Base-by-base conservation (phyloP, 2,888 invertebrate genomes). In the Amblyjoppa proteus region DNA sequence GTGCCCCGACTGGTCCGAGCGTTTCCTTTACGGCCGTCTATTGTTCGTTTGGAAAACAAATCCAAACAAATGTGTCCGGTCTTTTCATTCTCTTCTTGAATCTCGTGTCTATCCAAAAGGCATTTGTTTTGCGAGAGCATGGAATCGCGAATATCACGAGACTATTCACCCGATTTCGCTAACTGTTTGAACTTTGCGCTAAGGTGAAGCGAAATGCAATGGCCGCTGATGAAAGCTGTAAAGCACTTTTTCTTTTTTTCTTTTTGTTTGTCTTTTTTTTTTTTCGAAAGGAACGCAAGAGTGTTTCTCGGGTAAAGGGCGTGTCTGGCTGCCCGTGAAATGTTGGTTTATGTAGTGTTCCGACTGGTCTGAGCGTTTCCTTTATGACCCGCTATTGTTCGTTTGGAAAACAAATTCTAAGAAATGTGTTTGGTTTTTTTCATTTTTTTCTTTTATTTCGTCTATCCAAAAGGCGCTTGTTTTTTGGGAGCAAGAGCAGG, bases 311-410 rank as follows among this genome's bases (percentile, higher is more conserved):
- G 45, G n/a, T 2, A 49, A 76, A 76, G 71, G 49, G 64, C 49
- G 34, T 16, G 58, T 25, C 41, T 45, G 68, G 38, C 64, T 66
- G 16, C 56, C 71, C 58, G 49, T 25, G 56, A 69, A 84, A 81
- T 53, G 81, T 74, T 68, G 61, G 25, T 73, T 81, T 58, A 45
- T n/a, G 56, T 51, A 45, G 28, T 45, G 56, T 25, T 53, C 56
- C 76, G 38, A 64, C 58, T 64, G 70, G 28, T 56, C 34, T 49
- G 34, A 45, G 38, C 76, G 70, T 38, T 25, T 81, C 51, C 25
- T 69, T 73, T 51, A 68, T 31, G 34, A n/a, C 6, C 16, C 0
- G 0, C 45, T 13, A 3, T 45, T 45, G 13, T 13, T 45, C 13
- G 3, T 45, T 45, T 45, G 70, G 25, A 45, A 25, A 28, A 61